A percentile compares a stretch with the other conserved stretches of the same genome.
Evolutionary conservation across 2,888 invertebrate species (phyloP).

Genomic region (Brachyopa scutellaris): DNA sequence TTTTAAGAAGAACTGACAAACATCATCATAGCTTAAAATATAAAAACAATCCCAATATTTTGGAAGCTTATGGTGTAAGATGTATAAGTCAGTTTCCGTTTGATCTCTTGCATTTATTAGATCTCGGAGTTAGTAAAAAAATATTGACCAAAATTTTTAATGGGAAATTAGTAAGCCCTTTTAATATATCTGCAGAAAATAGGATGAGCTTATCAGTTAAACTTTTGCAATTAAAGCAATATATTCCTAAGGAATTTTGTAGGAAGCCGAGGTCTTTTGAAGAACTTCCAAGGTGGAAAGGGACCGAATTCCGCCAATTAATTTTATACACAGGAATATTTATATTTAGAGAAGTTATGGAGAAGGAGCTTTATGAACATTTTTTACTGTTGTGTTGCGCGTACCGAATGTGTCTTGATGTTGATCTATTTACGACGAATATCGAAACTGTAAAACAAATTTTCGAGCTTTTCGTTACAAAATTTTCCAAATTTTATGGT

Average conservation of each 20-base stretch:
- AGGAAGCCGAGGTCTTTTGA: constrained; percentile 40
- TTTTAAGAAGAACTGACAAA: no score
- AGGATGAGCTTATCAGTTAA: constrained; percentile 8
- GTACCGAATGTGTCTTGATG: constrained; percentile 13
- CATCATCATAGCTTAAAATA: no score
- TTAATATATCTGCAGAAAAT: constrained; percentile 5
- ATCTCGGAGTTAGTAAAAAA: constrained; percentile 50
- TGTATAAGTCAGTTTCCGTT: constrained; percentile 38
- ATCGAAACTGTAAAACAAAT: neutral
- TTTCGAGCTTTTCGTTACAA: constrained; percentile 7
- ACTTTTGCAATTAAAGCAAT: constrained; percentile 10
- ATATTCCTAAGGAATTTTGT: constrained; percentile 37
- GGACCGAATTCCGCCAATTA: constrained; percentile 32
- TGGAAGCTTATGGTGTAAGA: constrained; percentile 18
- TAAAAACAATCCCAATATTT: no score
- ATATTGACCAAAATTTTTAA: neutral
- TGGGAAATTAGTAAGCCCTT: neutral
- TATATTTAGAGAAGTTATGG: constrained; percentile 25
- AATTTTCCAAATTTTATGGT: constrained; percentile 23
- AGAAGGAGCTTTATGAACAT: constrained; percentile 41
- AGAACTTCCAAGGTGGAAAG: constrained; percentile 52
- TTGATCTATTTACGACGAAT: neutral
- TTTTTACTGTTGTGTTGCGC: no score
- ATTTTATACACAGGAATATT: constrained; percentile 43
- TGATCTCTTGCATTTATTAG: constrained; percentile 38